Evolutionary conservation across 2,797 vertebrate species (phyloP), one percentile per base, ranked within the genome.

Genomic region (Sylvilagus floridanus): DNA sequence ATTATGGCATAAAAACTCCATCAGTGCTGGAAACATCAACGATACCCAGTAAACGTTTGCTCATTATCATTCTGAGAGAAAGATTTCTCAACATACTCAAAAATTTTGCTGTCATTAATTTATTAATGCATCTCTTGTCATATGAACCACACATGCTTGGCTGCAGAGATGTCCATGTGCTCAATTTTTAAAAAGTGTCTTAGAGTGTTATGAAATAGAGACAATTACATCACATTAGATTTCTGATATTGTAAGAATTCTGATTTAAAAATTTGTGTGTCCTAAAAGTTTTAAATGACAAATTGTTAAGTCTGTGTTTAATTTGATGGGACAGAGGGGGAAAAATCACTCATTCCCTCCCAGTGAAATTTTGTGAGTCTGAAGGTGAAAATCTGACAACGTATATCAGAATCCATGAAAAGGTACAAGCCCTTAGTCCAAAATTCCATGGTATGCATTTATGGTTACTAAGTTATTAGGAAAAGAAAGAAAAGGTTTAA

Each of bases 211-310:
- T 2, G 73, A 35, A 75, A 65, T 16, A 93, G 16, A 86, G 4
- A 5, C 24, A 79, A 54, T 62, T 78, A 14, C 19, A 30, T 73
- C 26, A 0, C 28, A 11, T 85, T 72, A 88, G 50, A 42, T 60
- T 89, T 75, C 30, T 73, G 84, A 94, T 78, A 84, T 71, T 42
- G 42, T 35, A 75, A 75, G 87, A 93, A 66, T 37, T 85, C 65
- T 94, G 32, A 75, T 85, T 85, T 69, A 7, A 50, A 79, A 93
- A 72, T 16, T 0, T 42, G 0, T 35, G 42, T 89, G 63, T 73
- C 35, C 26, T 77, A 63, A 73, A 65, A 62, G 24, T 63, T 90
- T 66, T 60, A 3, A 22, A 32, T 83, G 35, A 54, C 2, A 4
- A 90, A 76, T n/a, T 26, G 1, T 42, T 30, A 1, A n/a, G 35